Base-by-base conservation (phyloP, 2,888 invertebrate species). In the Pseudoips prasinana region DNA sequence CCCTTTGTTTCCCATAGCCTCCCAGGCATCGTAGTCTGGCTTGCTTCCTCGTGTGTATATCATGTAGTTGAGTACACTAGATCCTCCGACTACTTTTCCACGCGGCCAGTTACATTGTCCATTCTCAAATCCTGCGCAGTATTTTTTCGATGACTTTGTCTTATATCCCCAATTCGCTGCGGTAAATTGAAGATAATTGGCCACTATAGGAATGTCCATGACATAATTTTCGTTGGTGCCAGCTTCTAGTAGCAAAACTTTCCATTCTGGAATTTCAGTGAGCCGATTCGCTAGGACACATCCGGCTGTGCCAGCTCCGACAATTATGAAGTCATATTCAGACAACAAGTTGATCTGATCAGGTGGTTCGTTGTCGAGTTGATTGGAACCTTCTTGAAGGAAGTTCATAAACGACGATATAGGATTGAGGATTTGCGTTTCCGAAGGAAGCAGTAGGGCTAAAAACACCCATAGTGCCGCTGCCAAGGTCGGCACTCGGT, bases 21-120 rank as follows among this genome's bases (percentile, higher is more conserved):
- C 91, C 96, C 96, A 96, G 2, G 87, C 78, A 60, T 96, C 93
- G 67, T 94, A 96, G 63, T 96, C 96, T 2, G 86, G 75, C 0
- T 90, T 87, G 54, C 92, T 90, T 7, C 94, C 95, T 42, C 94
- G 81, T 0, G 93, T 94, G 58, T 94, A 95, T 58, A 94, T 92
- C 95, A 96, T 95, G 55, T 93, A 93, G 67, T 96, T 96, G 6
- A 96, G 81, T 0, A 94, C 92, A 44, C 94, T 94, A 5, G 93
- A 93, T 1, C 96, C 96, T 3, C 96, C 96, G 64, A 96, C 90
- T 0, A 94, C 94, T 72, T 94, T 95, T 1, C 96, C 96, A 41
- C 94, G 84, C 0, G 95, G 95, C 92, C 93, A 95, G 53, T 93
- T 92, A 68, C 95, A 95, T 41, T 92, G 92, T 47, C 90, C 90